Percentiles rank a stretch among this genome's conserved stretches.
These are phyloP conservation scores for Felis chaus DNA, from an alignment of 2,113 vertebrate genomes.

Conservation along the genomic window DNA sequence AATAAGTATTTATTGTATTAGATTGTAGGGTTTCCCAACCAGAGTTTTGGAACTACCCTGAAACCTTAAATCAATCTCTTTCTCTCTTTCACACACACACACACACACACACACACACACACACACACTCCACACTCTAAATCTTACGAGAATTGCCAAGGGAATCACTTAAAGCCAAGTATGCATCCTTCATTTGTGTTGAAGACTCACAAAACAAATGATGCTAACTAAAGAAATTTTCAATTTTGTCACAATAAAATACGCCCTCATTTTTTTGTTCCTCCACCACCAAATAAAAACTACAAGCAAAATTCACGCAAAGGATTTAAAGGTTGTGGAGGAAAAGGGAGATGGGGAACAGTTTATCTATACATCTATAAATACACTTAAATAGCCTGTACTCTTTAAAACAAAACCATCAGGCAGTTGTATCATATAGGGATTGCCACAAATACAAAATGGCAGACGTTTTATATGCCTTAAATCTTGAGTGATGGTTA, in stretches of 20 bases:
- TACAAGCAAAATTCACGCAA: not conserved
- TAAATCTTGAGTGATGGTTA: not conserved
- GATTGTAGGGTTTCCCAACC: not conserved
- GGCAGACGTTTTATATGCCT: not conserved
- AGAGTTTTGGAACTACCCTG: not conserved
- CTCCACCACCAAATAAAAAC: not conserved
- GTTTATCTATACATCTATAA: not conserved
- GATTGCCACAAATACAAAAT: not conserved
- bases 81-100: not conserved
- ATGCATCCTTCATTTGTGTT: not conserved
- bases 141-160: not conserved
- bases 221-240: not conserved
- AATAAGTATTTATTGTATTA: not conserved
- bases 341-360: not conserved
- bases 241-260: not conserved
- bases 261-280: not conserved
- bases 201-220: not conserved
- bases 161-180: not conserved
- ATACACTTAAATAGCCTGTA: not conserved
- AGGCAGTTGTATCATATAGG: not conserved
- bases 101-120: fast-evolving
- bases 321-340: not conserved
- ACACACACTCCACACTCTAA: not conserved
- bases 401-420: not conserved
- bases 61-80: not conserved